Base-by-base conservation (phyloP, 2,888 invertebrate species). In the Trachelus troglodyta region DNA sequence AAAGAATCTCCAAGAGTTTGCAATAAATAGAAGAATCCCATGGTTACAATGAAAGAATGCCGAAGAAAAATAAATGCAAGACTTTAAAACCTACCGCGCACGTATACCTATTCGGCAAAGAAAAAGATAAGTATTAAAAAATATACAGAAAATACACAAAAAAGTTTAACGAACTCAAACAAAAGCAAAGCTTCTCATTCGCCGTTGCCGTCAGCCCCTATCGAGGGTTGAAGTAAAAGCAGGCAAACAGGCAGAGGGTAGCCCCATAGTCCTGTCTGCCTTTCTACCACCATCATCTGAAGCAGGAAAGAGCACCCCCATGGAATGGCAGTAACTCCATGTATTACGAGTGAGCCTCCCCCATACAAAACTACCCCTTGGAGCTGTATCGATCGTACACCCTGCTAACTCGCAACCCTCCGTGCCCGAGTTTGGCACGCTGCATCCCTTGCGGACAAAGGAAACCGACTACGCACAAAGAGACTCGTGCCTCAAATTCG, bases 361-460 rank as follows among this genome's bases (percentile, higher is more conserved):
- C 89, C 89, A 89, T 89, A 88, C 86, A 85, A 87, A 85, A 85
- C 87, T 87, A 87, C 87, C 88, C 88, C 87, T 88, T 88, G 87
- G 87, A 86, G 89, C 89, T 89, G 85, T 89, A 89, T 89, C 89
- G 89, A 89, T 89, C 89, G 87, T 85, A 84, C 56, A 56, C 82
- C 82, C 85, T 83, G 84, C 83, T 84, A 83, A 83, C 84, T 85
- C 84, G 84, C 79, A 84, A 81, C 83, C 85, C 85, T 82, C 84
- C 82, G 76, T 79, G 78, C 83, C 79, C 76, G 81, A 83, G 81
- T 85, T 83, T 84, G 85, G 83, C 82, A 85, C 81, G 79, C 78
- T 79, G 80, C 80, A 81, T 81, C 80, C 78, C 56, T 23, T 82
- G 78, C 82, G 79, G 77, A 80, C 76, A 34, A 71, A 69, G 78